Base-by-base conservation (phyloP, 2,113 vertebrate species). In the Rafetus swinhoei region DNA sequence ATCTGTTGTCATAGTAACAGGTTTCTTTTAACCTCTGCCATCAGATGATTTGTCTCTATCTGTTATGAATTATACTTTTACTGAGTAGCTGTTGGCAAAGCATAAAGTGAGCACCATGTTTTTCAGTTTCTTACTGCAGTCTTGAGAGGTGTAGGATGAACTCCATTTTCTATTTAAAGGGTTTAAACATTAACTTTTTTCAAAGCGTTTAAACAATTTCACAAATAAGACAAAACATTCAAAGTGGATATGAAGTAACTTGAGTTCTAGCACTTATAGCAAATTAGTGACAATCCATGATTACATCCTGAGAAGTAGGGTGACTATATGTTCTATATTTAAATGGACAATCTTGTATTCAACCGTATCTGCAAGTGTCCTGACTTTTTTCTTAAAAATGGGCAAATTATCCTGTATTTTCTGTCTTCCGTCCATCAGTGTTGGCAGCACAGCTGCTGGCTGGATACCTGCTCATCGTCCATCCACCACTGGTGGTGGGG, bases 1-100 rank as follows among this genome's bases (percentile, higher is more conserved):
- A 99, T 98, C 98, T 98, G 98, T 99, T 98, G 98, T 98, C 98
- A 98, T 98, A 98, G 98, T 98, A 98, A 99, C 98, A 98, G 97
- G 97, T 97, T 98, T 98, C 98, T 98, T 98, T 98, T 98, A 98
- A 98, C 98, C 98, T 98, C 97, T 98, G 98, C 97, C 97, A 97
- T 96, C 96, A 97, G 97, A 97, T 98, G 98, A 97, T 98, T 98
- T 97, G 98, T 98, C 97, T 98, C 97, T 97, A 95, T 98, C 97
- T 96, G 94, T 97, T 97, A 92, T 77, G 96, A 95, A 93, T 95
- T 95, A 95, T 96, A 94, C 97, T 96, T 97, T 97, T 96, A 98
- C 96, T 94, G 97, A 91, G 87, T 95, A 94, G 91, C 90, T 84
- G 95, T 91, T 90, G 92, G 96, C 88, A 90, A 92, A 76, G 92